Evolutionary conservation across 2,888 invertebrate species (phyloP).

Genomic region (Byasa hedistus): DNA sequence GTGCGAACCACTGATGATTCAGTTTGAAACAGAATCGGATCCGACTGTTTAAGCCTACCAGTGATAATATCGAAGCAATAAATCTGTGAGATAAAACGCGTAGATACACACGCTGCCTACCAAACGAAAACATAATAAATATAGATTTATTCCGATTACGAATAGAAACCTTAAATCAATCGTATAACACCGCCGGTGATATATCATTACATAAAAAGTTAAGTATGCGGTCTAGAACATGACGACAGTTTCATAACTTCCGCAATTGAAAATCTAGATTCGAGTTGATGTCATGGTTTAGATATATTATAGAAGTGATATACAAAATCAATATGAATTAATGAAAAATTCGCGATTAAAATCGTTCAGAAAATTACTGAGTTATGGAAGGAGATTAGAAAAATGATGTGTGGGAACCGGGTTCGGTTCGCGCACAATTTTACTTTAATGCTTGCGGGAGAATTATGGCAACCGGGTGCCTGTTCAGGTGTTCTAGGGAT

Average conservation of each 20-base stretch:
- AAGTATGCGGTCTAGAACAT: slow-evolving; percentile 22
- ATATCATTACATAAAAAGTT: slow-evolving; percentile 29
- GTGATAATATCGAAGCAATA: slow-evolving; percentile 73
- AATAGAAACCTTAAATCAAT: slow-evolving; percentile 41
- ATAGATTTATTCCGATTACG: slow-evolving; percentile 46
- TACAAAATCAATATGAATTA: background rate
- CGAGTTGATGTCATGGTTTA: background rate
- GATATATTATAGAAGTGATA: background rate
- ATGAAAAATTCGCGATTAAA: background rate
- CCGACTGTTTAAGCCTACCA: slow-evolving; percentile 58
- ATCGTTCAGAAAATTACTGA: slow-evolving; percentile 46
- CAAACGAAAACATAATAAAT: slow-evolving; percentile 52
- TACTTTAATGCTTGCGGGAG: slow-evolving; percentile 62
- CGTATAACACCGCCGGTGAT: slow-evolving; percentile 20
- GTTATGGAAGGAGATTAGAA: slow-evolving; percentile 61
- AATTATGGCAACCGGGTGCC: slow-evolving; percentile 69
- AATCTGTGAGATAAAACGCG: slow-evolving; percentile 69
- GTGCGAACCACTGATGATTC: slow-evolving; percentile 19
- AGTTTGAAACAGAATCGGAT: slow-evolving; percentile 34
- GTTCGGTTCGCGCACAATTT: slow-evolving; percentile 60
- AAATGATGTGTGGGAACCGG: slow-evolving; percentile 74
- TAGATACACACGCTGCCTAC: slow-evolving; percentile 44
- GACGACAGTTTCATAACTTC: slow-evolving; percentile 20
- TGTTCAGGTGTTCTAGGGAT: slow-evolving; percentile 55
- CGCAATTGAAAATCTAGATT: slow-evolving; percentile 28